Percentiles rank a stretch among this genome's conserved stretches.
These are phyloP conservation scores for Monopis laevigella DNA, from an alignment of 2,888 invertebrate species.

Conservation along the genomic window DNA sequence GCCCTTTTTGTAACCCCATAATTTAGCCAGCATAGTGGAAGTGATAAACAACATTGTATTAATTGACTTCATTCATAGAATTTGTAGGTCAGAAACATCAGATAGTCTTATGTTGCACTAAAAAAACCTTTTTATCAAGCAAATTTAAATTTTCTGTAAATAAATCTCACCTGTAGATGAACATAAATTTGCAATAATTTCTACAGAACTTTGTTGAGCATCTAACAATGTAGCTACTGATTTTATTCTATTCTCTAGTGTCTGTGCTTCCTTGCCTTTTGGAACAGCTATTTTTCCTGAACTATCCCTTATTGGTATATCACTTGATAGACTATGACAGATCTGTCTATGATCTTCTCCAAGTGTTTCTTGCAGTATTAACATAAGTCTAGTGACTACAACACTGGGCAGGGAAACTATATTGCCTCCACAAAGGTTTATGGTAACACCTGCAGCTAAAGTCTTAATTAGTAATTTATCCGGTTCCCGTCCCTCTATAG, in stretches of 20 bases:
- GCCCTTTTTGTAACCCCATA: too few relatives aligned
- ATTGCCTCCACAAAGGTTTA: conserved; percentile 59
- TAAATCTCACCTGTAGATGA: conserved; percentile 66
- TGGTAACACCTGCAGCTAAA: conserved; percentile 66
- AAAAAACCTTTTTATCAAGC: too few relatives aligned
- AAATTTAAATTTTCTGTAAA: too few relatives aligned
- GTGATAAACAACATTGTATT: too few relatives aligned
- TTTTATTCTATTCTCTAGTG: conserved; percentile 54
- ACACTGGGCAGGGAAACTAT: conserved; percentile 44
- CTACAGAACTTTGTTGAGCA: conserved; percentile 74
- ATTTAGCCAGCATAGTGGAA: too few relatives aligned
- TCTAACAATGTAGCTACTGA: conserved; percentile 66
- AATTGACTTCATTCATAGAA: too few relatives aligned
- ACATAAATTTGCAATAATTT: conserved; percentile 77
- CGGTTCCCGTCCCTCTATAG: conserved; percentile 45
- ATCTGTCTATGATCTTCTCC: conserved; percentile 60
- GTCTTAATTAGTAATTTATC: conserved; percentile 59
- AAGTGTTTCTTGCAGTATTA: conserved; percentile 59
- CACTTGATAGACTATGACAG: conserved; percentile 56
- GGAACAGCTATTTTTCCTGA: conserved; percentile 33
- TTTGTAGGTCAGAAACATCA: too few relatives aligned
- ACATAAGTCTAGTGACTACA: conserved; percentile 56
- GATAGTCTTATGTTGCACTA: too few relatives aligned
- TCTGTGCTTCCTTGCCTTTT: conserved; percentile 43
- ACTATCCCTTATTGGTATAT: conserved; percentile 44